Percentiles rank a stretch among this genome's conserved stretches.
Evolutionary conservation across 2,113 vertebrate genomes (phyloP).

Genomic region (Macrotus californicus): DNA sequence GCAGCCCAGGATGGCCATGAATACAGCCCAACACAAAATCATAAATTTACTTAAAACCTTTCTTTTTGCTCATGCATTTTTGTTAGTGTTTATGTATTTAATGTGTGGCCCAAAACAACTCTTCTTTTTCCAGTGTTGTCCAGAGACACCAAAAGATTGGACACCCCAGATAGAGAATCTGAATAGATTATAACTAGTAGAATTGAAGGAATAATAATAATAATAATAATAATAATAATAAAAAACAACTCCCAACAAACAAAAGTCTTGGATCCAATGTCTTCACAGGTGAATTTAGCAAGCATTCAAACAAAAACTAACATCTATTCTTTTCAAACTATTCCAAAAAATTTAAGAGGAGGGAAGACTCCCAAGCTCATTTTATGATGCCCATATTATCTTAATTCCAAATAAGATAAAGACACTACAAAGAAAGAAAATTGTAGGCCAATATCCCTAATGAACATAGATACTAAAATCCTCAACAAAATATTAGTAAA

Average conservation of each 20-base stretch:
- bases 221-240: no score
- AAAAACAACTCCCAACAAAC: neutral
- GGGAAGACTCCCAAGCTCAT: neutral
- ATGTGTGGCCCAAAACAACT: no score
- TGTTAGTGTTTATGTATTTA: no score
- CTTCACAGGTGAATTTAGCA: neutral
- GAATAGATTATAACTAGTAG: neutral
- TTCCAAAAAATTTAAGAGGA: neutral
- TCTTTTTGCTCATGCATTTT: no score
- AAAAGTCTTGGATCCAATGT: neutral
- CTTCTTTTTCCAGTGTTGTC: no score
- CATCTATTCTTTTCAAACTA: neutral
- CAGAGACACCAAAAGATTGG: no score
- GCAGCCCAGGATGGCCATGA: no score
- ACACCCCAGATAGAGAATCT: neutral
- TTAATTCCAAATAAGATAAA: neutral
- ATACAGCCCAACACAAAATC: no score
- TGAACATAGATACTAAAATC: neutral
- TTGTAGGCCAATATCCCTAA: neutral
- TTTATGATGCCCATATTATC: neutral
- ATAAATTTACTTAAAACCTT: no score
- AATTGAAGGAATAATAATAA: neutral
- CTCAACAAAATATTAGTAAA: neutral
- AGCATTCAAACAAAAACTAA: neutral
- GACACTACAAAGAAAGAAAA: neutral